Percentiles rank a stretch among this genome's conserved stretches.
phyloP scores from a whole-genome alignment of 1,140 invertebrate species.

The Heliothis virescens region DNA sequence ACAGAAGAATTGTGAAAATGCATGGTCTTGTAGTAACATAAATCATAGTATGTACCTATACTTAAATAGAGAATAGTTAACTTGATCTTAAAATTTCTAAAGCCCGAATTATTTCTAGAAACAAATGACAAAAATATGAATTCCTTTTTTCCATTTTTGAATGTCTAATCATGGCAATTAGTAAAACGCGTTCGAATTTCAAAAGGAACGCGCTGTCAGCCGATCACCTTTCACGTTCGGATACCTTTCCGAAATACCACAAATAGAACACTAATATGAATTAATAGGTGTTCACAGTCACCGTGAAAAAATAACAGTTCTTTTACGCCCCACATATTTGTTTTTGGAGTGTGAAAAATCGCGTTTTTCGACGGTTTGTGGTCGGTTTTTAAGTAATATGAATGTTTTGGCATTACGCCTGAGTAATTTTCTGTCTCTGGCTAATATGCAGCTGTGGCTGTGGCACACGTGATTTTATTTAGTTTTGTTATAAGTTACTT shows the following conservation, averaged over 20 bases:
- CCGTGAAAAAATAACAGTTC: slow-evolving; percentile 68
- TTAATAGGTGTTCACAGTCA: slow-evolving; percentile 60
- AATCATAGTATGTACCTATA: too few species aligned
- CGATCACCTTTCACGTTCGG: slow-evolving; percentile 64
- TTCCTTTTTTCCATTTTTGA: neutral
- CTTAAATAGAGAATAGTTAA: too few species aligned
- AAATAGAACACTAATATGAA: slow-evolving; percentile 76
- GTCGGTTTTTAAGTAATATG: slow-evolving; percentile 78
- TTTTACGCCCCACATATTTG: slow-evolving; percentile 76
- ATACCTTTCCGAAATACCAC: slow-evolving; percentile 64
- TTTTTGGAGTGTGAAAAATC: slow-evolving; percentile 83
- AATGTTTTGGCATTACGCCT: slow-evolving; percentile 78
- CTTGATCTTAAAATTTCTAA: too few species aligned
- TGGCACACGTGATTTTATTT: slow-evolving; percentile 71
- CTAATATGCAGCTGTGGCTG: slow-evolving; percentile 74
- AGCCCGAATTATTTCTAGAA: neutral
- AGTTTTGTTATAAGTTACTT: slow-evolving; percentile 65
- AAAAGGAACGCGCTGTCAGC: slow-evolving; percentile 61
- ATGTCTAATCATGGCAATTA: slow-evolving; percentile 60
- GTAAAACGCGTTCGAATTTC: slow-evolving; percentile 70
- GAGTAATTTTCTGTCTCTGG: slow-evolving; percentile 71
- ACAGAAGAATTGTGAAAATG: too few species aligned
- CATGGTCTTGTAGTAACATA: too few species aligned
- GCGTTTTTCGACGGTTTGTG: slow-evolving; percentile 79
- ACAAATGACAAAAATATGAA: slow-evolving; percentile 10